A percentile compares a stretch with the other conserved stretches of the same genome.
Evolutionary conservation across 2,113 vertebrate genomes (phyloP).

Genomic region (Butorides virescens): DNA sequence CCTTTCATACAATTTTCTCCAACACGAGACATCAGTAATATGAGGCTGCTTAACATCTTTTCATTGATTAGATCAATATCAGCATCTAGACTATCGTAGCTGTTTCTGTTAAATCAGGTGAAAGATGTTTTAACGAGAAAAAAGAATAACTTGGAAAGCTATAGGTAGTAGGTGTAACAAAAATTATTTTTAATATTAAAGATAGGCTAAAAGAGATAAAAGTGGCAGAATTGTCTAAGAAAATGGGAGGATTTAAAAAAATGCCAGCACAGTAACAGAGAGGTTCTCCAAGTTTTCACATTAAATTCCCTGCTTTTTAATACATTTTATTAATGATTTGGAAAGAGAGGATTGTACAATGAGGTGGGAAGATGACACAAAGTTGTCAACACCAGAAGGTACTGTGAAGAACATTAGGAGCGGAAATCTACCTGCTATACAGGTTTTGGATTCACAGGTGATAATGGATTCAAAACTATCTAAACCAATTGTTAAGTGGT

Average conservation of each 20-base stretch:
- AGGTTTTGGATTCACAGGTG: not conserved
- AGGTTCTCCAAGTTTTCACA: not conserved
- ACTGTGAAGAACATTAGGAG: not conserved
- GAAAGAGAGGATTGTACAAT: not conserved
- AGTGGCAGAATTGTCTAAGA: not conserved
- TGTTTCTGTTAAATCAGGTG: not conserved
- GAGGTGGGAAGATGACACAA: not conserved
- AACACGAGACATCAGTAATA: not conserved
- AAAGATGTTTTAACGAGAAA: not conserved
- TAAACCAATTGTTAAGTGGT: not conserved
- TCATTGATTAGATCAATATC: slow-evolving; percentile 43
- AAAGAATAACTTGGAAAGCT: not conserved
- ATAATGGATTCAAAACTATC: not conserved
- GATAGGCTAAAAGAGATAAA: not conserved
- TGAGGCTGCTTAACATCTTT: slow-evolving; percentile 14
- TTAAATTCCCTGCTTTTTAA: not conserved
- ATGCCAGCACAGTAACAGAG: not conserved
- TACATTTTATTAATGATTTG: not conserved
- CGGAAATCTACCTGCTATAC: not conserved
- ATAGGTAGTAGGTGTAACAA: not conserved
- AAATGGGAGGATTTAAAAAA: not conserved
- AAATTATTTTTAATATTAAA: not conserved
- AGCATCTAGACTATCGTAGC: not conserved
- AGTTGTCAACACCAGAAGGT: not conserved
- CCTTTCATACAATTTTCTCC: not conserved